Conservation (phyloP, 2,888 invertebrate genomes). For the Melieria picta region DNA sequence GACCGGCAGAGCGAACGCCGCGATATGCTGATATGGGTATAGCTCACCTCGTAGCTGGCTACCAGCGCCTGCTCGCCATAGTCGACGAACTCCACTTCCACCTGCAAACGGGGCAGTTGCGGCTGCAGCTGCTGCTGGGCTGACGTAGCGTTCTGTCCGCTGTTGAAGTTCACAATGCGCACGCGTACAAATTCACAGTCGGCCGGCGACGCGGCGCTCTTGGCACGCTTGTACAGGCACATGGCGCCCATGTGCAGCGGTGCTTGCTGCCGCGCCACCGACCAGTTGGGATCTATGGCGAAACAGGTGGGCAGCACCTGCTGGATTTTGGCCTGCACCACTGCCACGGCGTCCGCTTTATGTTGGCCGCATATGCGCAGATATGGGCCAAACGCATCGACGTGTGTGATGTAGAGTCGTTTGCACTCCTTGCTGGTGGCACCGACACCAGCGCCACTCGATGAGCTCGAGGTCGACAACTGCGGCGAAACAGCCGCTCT, state of each 20-base stretch:
- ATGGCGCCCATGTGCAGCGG: constrained; percentile 53
- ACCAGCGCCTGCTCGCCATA: constrained; percentile 75
- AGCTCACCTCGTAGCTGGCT: constrained; percentile 68
- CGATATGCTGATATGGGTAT: no score
- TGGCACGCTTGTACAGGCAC: constrained; percentile 65
- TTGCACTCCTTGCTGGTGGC: constrained; percentile 15
- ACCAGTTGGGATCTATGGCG: constrained; percentile 54
- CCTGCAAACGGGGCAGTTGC: constrained; percentile 69
- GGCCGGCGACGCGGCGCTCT: constrained; percentile 53
- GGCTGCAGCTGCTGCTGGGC: constrained; percentile 68
- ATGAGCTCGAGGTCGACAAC: background rate
- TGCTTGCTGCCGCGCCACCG: constrained; percentile 53
- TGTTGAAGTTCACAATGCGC: constrained; percentile 63
- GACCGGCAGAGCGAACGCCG: no score
- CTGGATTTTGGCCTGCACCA: constrained; percentile 57
- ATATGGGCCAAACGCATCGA: constrained; percentile 76
- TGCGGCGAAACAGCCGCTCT: constrained; percentile 4
- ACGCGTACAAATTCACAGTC: constrained; percentile 57
- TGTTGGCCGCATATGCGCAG: constrained; percentile 78
- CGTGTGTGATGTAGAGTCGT: constrained; percentile 67
- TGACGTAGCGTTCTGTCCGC: constrained; percentile 14
- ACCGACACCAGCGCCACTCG: constrained; percentile 1
- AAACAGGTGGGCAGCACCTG: constrained; percentile 56
- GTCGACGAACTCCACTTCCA: constrained; percentile 75
- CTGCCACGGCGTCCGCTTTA: constrained; percentile 56